A percentile compares a stretch with the other conserved stretches of the same genome.
phyloP scores from a whole-genome alignment of 2,797 vertebrate species.

The Tachyglossus aculeatus region DNA sequence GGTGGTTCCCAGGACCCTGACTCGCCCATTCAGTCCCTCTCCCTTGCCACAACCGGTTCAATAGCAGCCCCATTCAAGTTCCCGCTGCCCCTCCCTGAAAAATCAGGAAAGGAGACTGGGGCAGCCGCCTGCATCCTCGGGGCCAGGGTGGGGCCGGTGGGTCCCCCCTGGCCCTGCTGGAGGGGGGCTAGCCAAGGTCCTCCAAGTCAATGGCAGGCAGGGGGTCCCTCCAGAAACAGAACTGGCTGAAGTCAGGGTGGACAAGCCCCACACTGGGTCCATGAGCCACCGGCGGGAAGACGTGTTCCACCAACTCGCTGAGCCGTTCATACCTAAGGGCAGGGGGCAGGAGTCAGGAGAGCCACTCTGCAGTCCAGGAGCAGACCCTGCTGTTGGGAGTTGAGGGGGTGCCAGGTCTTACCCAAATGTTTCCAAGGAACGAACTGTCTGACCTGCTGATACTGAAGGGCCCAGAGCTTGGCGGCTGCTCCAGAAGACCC shows the following conservation, averaged over 20 bases:
- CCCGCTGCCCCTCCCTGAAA: no score
- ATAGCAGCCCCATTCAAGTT: no score
- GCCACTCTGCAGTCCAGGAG: background rate
- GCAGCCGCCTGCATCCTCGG: background rate
- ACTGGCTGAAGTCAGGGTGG: constrained; percentile 85
- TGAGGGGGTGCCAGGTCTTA: no score
- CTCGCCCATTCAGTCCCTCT: no score
- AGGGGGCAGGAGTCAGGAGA: background rate
- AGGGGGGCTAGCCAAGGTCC: background rate
- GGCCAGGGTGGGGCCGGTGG: background rate
- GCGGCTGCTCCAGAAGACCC: no score
- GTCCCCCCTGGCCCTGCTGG: background rate
- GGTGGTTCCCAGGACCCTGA: no score
- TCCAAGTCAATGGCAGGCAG: constrained; percentile 58
- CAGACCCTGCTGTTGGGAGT: fast-evolving
- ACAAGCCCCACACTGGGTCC: constrained; percentile 64
- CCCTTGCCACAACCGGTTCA: no score
- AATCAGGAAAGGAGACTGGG: no score
- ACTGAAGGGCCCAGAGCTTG: no score
- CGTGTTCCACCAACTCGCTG: constrained; percentile 86
- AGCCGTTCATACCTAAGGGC: constrained; percentile 83
- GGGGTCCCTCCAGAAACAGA: constrained; percentile 83
- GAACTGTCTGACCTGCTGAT: no score
- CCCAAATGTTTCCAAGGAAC: background rate
- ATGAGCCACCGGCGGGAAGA: constrained; percentile 83